Evolutionary conservation across 2,113 vertebrate genomes (phyloP), one percentile per base, ranked within the genome.

Genomic region (Albula glossodonta): DNA sequence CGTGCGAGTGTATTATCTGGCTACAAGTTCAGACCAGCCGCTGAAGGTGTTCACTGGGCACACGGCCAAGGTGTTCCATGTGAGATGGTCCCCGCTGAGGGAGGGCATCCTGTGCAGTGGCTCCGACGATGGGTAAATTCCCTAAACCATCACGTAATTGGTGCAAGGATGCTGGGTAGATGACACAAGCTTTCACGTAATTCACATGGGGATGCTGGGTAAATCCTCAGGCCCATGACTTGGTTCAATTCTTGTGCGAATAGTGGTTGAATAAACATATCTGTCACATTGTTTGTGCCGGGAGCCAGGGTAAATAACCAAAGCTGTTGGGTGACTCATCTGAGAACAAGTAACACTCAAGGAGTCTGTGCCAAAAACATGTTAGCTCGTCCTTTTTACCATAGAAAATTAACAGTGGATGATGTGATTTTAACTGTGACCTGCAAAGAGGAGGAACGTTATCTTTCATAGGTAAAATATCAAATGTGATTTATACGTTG

Each of bases 31-130:
- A 0, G 97, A 98, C 88, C 98, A 99, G 85, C 98, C 98, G 0
- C 81, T 99, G 78, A 99, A 99, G 90, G 96, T 99, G 52, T 99
- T 99, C 86, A 95, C 94, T 0, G 98, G 98, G 0, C 98, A 99
- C 88, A 94, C 97, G 1, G 98, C 98, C 57, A 99, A 99, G 89
- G 98, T 99, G 10, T 99, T 99, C 90, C 97, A 99, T 12, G 98
- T 99, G 0, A 95, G 97, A 31, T 99, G 98, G 98, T 99, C 98
- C 84, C 98, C 98, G 3, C 95, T 99, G 82, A 94, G 98, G 90
- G 98, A 99, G 90, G 98, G 97, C n/a, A 97, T 98, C 88, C 96
- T 99, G 78, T 99, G 98, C 90, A 99, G 98, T 19, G 98, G 98
- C 83, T 99, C 98, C 53, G 98, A 99, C 89, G 98, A 99, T 3